Evolutionary conservation across 2,113 vertebrate species (phyloP).

Genomic region (Monopterus albus): DNA sequence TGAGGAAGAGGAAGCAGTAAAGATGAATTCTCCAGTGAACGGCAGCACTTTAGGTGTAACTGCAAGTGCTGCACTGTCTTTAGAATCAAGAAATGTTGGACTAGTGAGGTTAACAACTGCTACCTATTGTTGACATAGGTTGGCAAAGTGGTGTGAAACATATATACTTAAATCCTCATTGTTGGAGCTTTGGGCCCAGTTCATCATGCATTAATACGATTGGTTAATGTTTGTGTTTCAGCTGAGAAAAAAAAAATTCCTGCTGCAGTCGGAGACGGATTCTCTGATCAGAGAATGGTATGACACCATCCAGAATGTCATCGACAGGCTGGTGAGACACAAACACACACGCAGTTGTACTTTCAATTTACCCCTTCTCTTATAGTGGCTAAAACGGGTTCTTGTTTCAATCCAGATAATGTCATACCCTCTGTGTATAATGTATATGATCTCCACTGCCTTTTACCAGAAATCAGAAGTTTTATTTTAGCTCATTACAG

Average conservation of each 20-base stretch:
- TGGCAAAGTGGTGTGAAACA: rapidly evolving
- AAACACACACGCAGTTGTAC: constrained; percentile 4
- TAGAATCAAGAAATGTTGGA: background rate
- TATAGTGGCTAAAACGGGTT: background rate
- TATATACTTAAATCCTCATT: background rate
- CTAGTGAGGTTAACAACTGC: too few relatives aligned
- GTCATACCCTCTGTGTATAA: too few relatives aligned
- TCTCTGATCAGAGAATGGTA: constrained; percentile 89
- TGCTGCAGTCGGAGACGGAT: constrained; percentile 91
- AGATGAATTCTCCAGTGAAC: background rate
- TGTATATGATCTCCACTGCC: too few relatives aligned
- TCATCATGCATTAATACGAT: background rate
- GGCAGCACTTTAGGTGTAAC: background rate
- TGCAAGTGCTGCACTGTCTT: background rate
- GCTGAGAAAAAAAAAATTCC: constrained; percentile 92
- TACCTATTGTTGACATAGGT: background rate
- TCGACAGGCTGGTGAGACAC: constrained; percentile 86
- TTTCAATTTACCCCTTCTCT: background rate
- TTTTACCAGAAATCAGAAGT: too few relatives aligned
- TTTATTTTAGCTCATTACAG: too few relatives aligned
- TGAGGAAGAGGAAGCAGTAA: constrained; percentile 36
- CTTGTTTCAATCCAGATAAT: background rate
- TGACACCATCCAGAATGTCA: constrained; percentile 85
- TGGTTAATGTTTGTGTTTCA: constrained; percentile 59
- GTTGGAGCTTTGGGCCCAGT: background rate